Evolutionary conservation across 2,888 invertebrate genomes (phyloP).

Genomic region (Celastrina argiolus): DNA sequence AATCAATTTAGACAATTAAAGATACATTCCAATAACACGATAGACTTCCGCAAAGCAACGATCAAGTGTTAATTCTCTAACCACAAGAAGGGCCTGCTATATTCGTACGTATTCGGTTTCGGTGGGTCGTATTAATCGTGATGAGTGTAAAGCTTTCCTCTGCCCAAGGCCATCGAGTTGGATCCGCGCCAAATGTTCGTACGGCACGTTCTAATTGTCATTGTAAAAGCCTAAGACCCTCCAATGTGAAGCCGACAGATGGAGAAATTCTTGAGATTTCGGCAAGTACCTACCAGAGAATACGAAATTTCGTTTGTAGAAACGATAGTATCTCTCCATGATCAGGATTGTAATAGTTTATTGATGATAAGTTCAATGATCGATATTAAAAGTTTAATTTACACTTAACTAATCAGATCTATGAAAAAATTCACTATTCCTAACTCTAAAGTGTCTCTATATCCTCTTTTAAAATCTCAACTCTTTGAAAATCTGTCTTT

Average conservation of each 20-base stretch:
- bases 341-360: too few species aligned
- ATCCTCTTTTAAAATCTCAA: too few species aligned
- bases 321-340: too few species aligned
- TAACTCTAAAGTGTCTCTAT: too few species aligned
- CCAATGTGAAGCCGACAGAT: not conserved
- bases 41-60: not conserved
- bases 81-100: not conserved
- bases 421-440: too few species aligned
- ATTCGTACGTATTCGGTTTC: not conserved
- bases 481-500: too few species aligned
- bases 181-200: not conserved
- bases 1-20: not conserved
- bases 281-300: not conserved
- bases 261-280: not conserved
- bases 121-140: not conserved
- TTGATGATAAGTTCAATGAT: too few species aligned
- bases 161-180: slow-evolving; percentile 9
- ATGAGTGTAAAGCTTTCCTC: slow-evolving; percentile 11
- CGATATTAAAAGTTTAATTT: too few species aligned
- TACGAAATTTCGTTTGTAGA: not conserved
- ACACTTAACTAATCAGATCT: too few species aligned
- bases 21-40: not conserved
- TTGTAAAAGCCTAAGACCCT: slow-evolving; percentile 1
- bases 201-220: not conserved
- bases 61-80: not conserved